Conservation (phyloP, 2,113 vertebrate genomes). For the Corythornis vintsioides region DNA sequence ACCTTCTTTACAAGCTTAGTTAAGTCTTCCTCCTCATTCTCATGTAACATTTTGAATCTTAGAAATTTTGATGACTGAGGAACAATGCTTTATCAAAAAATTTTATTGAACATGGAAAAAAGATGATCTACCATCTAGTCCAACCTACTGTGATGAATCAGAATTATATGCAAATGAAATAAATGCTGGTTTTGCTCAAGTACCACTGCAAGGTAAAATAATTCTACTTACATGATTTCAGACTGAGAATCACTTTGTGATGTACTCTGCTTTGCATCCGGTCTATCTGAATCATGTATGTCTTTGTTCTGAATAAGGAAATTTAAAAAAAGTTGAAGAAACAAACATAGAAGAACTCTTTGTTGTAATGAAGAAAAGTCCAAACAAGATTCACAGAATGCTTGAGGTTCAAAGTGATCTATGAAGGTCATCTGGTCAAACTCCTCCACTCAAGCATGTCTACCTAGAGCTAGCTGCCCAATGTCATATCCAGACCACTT, state of each 20-base stretch:
- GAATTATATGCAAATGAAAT: not conserved
- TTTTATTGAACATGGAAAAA: not conserved
- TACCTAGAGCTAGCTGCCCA: not conserved
- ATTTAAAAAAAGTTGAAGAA: not conserved
- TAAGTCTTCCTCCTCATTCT: not conserved
- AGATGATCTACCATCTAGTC: not conserved
- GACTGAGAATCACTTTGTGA: conserved; percentile 18
- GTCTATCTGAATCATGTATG: not conserved
- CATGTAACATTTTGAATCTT: not conserved
- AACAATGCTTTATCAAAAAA: not conserved
- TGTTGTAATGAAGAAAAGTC: not conserved
- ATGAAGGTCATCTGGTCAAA: not conserved
- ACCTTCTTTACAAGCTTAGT: not conserved
- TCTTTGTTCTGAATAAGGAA: not conserved
- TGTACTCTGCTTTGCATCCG: not conserved
- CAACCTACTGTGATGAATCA: not conserved
- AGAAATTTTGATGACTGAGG: no score
- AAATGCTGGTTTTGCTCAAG: not conserved
- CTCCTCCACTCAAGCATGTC: rapidly evolving
- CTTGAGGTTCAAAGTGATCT: not conserved
- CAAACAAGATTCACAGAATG: not conserved
- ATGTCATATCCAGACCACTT: not conserved
- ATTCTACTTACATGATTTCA: conserved; percentile 67
- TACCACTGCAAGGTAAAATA: not conserved
- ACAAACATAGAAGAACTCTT: not conserved